Conservation (phyloP, 2,113 vertebrate species). For the Heterocephalus glaber region DNA sequence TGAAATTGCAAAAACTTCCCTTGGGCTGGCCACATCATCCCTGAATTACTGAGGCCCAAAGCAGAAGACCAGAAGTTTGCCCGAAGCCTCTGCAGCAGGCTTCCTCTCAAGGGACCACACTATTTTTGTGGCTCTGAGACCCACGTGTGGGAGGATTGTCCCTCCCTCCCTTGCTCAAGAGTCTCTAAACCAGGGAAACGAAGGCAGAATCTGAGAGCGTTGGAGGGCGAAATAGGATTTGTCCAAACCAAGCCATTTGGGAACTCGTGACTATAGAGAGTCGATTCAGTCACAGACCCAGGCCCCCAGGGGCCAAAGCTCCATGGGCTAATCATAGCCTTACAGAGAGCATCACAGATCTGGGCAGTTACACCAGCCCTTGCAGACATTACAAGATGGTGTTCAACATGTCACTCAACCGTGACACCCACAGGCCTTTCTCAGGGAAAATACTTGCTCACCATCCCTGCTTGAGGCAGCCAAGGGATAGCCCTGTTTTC, state of each 20-base stretch:
- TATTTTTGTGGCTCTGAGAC: constrained; percentile 27
- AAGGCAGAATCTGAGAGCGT: not conserved
- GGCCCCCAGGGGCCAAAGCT: not conserved
- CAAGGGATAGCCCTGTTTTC: not conserved
- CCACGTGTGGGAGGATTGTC: not conserved
- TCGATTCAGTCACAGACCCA: not conserved
- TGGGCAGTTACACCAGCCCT: not conserved
- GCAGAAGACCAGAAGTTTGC: constrained; percentile 50
- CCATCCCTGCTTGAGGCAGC: not conserved
- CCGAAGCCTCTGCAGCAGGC: constrained; percentile 8
- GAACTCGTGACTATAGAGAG: not conserved
- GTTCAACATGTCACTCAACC: not conserved
- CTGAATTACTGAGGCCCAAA: constrained; percentile 66
- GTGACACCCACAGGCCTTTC: not conserved
- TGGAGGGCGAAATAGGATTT: not conserved
- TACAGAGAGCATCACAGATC: not conserved
- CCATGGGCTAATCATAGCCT: not conserved
- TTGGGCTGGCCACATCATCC: constrained; percentile 64
- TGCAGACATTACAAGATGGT: not conserved
- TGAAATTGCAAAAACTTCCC: constrained; percentile 76
- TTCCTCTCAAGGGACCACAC: constrained; percentile 16
- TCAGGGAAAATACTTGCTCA: not conserved
- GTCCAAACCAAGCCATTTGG: not conserved
- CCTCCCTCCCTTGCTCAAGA: constrained; percentile 28
- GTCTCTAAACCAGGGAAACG: constrained; percentile 18